Evolutionary conservation across 2,888 invertebrate genomes (phyloP), one percentile per base, ranked within the genome.

Genomic region (Heliothis peltigera): DNA sequence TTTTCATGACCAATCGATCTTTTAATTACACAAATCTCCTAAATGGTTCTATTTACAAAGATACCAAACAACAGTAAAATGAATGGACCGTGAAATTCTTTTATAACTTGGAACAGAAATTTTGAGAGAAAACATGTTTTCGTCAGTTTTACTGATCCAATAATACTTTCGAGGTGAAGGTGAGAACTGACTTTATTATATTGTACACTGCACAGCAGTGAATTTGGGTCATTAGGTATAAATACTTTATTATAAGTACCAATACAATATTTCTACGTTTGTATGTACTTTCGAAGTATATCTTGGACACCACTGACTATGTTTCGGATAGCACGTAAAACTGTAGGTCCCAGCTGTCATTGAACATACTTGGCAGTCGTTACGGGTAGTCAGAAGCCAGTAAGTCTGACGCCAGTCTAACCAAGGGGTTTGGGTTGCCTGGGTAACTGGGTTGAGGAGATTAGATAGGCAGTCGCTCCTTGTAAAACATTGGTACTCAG

Each of bases 121-220:
- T 66, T 75, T 46, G 43, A 35, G 17, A 28, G 48, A 67, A 71
- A 75, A 71, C 60, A 75, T 75, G 71, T 75, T 75, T 75, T 64
- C 55, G 59, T 39, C 53, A 44, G 52, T 52, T 66, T 43, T 10
- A 28, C 7, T 2, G 28, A 12, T 12, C 21, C 25, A 39, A 28
- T 59, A 52, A 49, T 63, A 47, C 5, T 55, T 47, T 25, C 10
- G 0, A 25, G 12, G 39, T 57, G 18, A 21, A n/a, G 53, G n/a
- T 55, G 42, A 18, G 22, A 48, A 6, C 15, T 52, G n/a, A 44
- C 15, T 55, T 46, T 39, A 8, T 47, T 17, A 10, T 55, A 47
- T 51, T 51, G 43, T 18, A 51, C 28, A 35, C 35, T 35, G 15
- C 4, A 12, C 12, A 32, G 32, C 32, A 32, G 0, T 32, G 35